phyloP scores from a whole-genome alignment of 1,140 invertebrate species.

The Chironomus tepperi region DNA sequence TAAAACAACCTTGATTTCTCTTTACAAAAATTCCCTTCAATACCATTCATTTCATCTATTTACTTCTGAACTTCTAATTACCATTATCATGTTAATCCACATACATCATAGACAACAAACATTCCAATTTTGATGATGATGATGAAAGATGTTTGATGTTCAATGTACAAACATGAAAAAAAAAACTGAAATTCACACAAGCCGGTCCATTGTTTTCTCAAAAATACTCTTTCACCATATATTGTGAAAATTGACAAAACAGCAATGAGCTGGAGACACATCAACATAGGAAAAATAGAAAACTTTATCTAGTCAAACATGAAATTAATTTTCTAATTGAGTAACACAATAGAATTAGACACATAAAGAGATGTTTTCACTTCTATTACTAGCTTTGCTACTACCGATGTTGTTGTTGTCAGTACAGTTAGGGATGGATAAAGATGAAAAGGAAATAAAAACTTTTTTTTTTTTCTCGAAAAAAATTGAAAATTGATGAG shows the following conservation, averaged over 20 bases:
- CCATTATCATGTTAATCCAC: constrained; percentile 22
- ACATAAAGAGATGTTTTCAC: no score
- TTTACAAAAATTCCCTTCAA: not conserved
- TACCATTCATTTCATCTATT: not conserved
- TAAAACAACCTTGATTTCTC: no score
- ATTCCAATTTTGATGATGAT: not conserved
- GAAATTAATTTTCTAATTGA: constrained; percentile 11
- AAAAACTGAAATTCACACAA: not conserved
- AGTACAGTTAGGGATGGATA: no score
- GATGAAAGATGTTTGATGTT: constrained; percentile 7
- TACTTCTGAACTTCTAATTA: constrained; percentile 19
- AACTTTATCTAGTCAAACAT: constrained; percentile 11
- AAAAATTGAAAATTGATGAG: constrained; percentile 4
- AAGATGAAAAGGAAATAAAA: no score
- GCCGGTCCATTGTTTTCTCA: constrained; percentile 13
- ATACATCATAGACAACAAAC: not conserved
- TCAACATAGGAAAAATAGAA: not conserved
- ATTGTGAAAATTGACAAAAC: not conserved
- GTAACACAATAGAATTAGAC: not conserved
- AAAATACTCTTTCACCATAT: not conserved
- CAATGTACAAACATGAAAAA: not conserved
- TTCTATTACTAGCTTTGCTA: no score
- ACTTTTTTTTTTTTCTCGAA: no score
- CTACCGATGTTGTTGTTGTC: no score
- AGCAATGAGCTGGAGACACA: not conserved